Evolutionary conservation across 2,113 vertebrate species (phyloP).

Genomic region (Platichthys flesus): DNA sequence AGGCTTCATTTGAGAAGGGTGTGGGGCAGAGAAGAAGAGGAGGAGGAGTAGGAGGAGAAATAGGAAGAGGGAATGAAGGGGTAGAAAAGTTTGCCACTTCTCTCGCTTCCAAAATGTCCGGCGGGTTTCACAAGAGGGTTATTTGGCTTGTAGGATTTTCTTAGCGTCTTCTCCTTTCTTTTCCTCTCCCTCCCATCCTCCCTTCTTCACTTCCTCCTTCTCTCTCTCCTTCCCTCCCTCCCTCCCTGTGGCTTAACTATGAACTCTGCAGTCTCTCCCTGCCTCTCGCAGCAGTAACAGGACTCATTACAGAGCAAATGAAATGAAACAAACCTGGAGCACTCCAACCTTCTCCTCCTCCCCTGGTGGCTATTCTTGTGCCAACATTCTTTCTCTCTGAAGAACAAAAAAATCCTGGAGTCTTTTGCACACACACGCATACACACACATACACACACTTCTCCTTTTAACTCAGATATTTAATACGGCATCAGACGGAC

Average conservation of each 20-base stretch:
- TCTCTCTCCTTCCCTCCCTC: slow-evolving; percentile 23
- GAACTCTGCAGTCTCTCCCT: slow-evolving; percentile 58
- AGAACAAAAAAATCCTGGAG: slow-evolving; percentile 44
- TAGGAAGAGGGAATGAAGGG: slow-evolving; percentile 31
- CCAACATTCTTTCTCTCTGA: slow-evolving; percentile 50
- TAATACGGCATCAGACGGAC: slow-evolving; percentile 59
- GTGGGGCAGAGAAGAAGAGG: slow-evolving; percentile 19
- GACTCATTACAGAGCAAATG: slow-evolving; percentile 69
- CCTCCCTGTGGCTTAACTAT: slow-evolving; percentile 62
- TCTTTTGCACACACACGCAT: slow-evolving; percentile 16
- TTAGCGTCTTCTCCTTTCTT: slow-evolving; percentile 22
- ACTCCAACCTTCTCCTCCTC: slow-evolving; percentile 55
- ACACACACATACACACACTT: not conserved
- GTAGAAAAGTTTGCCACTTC: slow-evolving; percentile 38
- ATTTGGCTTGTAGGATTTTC: slow-evolving; percentile 14
- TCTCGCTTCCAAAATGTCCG: slow-evolving; percentile 31
- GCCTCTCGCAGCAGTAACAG: slow-evolving; percentile 51
- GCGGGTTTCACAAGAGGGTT: slow-evolving; percentile 49
- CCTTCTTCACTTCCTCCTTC: not conserved
- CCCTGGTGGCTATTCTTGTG: slow-evolving; percentile 42
- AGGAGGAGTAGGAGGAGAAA: not conserved
- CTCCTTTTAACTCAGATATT: slow-evolving; percentile 57
- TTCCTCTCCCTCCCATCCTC: slow-evolving; percentile 17
- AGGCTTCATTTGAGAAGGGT: slow-evolving; percentile 63
- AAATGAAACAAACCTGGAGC: slow-evolving; percentile 71